Evolutionary conservation across 2,113 vertebrate species (phyloP).

Genomic region (Mormyrus iriodes): DNA sequence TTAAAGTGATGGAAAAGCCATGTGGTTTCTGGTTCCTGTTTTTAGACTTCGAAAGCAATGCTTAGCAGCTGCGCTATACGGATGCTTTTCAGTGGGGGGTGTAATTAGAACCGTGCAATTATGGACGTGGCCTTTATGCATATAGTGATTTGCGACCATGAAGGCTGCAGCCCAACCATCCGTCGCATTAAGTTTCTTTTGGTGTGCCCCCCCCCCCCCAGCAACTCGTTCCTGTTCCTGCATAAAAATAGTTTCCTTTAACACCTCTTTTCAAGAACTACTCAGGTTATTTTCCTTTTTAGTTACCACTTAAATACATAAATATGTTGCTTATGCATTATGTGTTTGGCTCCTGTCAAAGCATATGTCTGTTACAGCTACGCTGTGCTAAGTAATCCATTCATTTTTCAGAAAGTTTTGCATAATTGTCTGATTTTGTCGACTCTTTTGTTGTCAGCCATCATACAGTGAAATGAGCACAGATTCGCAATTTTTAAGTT

Average conservation of each 20-base stretch:
- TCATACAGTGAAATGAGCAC: conserved; percentile 26
- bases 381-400: neutral
- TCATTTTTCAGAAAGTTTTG: neutral
- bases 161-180: conserved; percentile 1
- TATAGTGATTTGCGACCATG: conserved; percentile 22
- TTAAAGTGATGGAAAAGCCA: conserved; percentile 27
- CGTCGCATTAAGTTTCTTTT: neutral
- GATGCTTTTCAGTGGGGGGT: conserved; percentile 34
- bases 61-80: conserved; percentile 30
- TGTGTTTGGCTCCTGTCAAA: neutral
- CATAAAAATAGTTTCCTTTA: neutral
- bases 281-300: neutral
- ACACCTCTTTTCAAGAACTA: neutral
- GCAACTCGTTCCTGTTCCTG: neutral
- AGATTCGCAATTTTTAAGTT: conserved; percentile 19
- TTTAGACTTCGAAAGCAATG: conserved; percentile 16
- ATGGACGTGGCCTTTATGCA: conserved; percentile 44
- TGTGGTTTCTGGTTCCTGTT: conserved; percentile 8
- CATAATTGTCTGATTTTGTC: neutral
- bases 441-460: neutral
- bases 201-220: neutral
- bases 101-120: conserved; percentile 23
- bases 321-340: neutral
- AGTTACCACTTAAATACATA: neutral
- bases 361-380: neutral